Evolutionary conservation across 2,113 vertebrate species (phyloP).

Genomic region (Trogon melanurus): DNA sequence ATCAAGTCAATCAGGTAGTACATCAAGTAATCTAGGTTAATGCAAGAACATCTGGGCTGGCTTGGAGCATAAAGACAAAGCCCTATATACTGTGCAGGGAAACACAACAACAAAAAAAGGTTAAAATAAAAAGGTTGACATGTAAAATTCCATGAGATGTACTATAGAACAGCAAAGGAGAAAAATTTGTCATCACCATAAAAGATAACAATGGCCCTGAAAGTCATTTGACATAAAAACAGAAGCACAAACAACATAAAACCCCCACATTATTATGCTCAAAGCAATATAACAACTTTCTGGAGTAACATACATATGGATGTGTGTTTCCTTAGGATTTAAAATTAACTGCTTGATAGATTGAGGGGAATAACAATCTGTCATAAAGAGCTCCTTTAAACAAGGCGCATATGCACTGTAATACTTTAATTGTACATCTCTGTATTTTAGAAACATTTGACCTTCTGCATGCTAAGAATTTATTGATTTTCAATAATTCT

Average conservation of each 20-base stretch:
- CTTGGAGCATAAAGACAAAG: background rate
- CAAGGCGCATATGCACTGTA: constrained; percentile 33
- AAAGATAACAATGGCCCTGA: constrained; percentile 35
- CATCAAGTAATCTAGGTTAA: background rate
- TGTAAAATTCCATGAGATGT: background rate
- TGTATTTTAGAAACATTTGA: constrained; percentile 47
- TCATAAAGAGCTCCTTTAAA: constrained; percentile 48
- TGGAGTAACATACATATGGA: constrained; percentile 44
- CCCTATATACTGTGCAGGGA: background rate
- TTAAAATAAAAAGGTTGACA: background rate
- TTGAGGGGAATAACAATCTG: constrained; percentile 42
- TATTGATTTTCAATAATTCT: constrained; percentile 53
- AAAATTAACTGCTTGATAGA: constrained; percentile 66
- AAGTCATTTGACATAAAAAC: constrained; percentile 17
- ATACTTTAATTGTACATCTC: constrained; percentile 40
- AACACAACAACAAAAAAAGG: too few species aligned
- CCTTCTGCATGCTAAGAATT: constrained; percentile 35
- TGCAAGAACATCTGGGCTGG: background rate
- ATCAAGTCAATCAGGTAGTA: background rate
- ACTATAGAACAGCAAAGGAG: background rate
- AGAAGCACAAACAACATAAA: constrained; percentile 27
- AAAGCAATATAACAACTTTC: constrained; percentile 48
- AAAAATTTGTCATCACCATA: background rate
- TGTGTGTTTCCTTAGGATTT: constrained; percentile 55
- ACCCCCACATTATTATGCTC: constrained; percentile 38